These are phyloP conservation scores for Myripristis murdjan DNA, from an alignment of 2,797 vertebrate genomes.

Conservation along the genomic window DNA sequence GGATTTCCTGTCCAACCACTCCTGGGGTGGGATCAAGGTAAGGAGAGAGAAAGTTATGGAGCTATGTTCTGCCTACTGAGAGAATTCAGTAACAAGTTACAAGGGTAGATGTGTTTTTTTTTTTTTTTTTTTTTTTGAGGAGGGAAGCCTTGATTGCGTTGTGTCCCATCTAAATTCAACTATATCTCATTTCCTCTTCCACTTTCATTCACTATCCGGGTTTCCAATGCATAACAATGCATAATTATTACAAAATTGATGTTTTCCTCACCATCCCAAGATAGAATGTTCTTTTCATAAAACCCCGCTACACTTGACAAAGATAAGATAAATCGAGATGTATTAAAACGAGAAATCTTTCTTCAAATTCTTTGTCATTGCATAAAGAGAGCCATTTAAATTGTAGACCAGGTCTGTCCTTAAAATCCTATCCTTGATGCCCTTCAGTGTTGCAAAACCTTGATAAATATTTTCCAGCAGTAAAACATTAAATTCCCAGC, in stretches of 20 bases:
- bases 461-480: background rate
- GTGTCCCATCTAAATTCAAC: background rate
- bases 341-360: conserved; percentile 4
- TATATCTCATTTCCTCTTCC: background rate
- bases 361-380: background rate
- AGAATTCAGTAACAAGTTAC: background rate
- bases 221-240: background rate
- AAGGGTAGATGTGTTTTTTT: background rate
- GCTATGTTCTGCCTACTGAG: background rate
- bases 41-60: background rate
- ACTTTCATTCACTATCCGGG: background rate
- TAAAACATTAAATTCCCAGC: conserved; percentile 17
- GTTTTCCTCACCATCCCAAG: conserved; percentile 13
- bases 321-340: background rate
- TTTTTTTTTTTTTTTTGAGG: conserved; percentile 5
- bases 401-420: conserved; percentile 18
- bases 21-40: conserved; percentile 98
- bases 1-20: conserved; percentile 93
- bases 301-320: background rate
- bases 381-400: conserved; percentile 14
- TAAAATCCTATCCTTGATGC: conserved; percentile 11
- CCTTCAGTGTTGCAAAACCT: conserved; percentile 18
- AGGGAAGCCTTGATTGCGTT: too few species aligned
- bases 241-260: conserved; percentile 6
- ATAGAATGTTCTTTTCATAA: background rate